Conservation (phyloP, 2,888 invertebrate genomes). For the Busseola fusca region DNA sequence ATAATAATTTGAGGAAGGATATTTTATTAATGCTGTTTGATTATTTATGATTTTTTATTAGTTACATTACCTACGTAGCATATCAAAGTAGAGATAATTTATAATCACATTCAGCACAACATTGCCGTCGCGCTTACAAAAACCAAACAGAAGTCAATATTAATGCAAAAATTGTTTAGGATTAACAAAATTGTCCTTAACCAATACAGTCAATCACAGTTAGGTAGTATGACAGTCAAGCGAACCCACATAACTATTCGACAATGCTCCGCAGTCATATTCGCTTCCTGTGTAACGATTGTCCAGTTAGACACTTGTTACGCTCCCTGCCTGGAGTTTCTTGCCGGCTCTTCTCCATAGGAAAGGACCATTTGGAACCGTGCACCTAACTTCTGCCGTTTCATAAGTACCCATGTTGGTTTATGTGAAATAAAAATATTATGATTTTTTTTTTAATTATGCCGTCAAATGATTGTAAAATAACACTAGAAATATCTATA, state of each 20-base stretch:
- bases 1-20: conserved; percentile 4
- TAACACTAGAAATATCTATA: conserved; percentile 2
- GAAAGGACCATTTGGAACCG: too few relatives aligned
- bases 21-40: conserved; percentile 5
- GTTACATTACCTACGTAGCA: neutral
- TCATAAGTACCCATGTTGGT: too few relatives aligned
- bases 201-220: neutral
- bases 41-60: too few relatives aligned
- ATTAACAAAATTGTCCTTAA: neutral
- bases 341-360: too few relatives aligned
- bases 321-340: too few relatives aligned
- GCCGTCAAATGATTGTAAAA: conserved; percentile 8
- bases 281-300: conserved; percentile 29
- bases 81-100: neutral
- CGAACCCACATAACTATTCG: neutral
- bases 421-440: too few relatives aligned
- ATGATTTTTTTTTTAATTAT: too few relatives aligned
- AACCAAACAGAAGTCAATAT: neutral
- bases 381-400: too few relatives aligned
- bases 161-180: neutral
- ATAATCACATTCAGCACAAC: neutral
- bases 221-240: neutral
- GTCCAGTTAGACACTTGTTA: conserved; percentile 1
- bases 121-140: neutral
- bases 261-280: conserved; percentile 10